Percentiles rank a stretch among this genome's conserved stretches.
Conservation (phyloP, 2,797 vertebrate genomes). For the Dendrocincla tyrannina region DNA sequence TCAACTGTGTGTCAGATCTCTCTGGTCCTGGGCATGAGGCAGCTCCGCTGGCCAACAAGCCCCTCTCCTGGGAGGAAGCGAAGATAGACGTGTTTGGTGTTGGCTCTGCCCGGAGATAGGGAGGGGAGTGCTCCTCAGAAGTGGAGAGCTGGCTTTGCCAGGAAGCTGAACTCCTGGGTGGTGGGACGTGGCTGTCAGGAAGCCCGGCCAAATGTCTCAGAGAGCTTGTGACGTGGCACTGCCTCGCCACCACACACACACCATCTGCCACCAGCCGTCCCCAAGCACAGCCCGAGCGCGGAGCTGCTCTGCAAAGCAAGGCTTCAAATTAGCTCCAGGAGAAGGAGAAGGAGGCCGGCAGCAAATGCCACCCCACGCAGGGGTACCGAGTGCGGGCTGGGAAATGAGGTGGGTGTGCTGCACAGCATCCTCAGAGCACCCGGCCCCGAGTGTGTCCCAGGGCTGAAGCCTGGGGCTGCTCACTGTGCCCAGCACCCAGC, state of each 20-base stretch:
- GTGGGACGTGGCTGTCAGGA: constrained; percentile 24
- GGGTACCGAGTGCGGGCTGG: accelerated
- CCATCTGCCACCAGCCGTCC: constrained; percentile 42
- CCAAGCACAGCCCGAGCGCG: not conserved
- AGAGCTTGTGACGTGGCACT: constrained; percentile 31
- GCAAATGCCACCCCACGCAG: not conserved
- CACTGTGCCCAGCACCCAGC: not conserved
- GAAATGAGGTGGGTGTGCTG: not conserved
- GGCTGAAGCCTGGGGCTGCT: not conserved
- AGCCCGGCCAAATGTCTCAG: constrained; percentile 30
- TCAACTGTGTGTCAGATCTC: accelerated
- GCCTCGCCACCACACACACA: not conserved
- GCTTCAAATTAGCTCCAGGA: not conserved
- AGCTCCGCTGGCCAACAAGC: not conserved
- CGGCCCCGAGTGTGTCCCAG: accelerated
- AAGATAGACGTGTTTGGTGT: not conserved
- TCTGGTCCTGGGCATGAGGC: not conserved
- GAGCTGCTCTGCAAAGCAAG: constrained; percentile 19
- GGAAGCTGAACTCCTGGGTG: not conserved
- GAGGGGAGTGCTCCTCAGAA: not conserved
- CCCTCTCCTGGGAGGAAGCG: not conserved
- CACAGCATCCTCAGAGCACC: accelerated
- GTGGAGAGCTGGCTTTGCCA: not conserved
- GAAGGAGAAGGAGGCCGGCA: not conserved
- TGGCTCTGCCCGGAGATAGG: accelerated